These are phyloP conservation scores for Mesitornis unicolor DNA, from an alignment of 2,113 vertebrate species.

Conservation along the genomic window DNA sequence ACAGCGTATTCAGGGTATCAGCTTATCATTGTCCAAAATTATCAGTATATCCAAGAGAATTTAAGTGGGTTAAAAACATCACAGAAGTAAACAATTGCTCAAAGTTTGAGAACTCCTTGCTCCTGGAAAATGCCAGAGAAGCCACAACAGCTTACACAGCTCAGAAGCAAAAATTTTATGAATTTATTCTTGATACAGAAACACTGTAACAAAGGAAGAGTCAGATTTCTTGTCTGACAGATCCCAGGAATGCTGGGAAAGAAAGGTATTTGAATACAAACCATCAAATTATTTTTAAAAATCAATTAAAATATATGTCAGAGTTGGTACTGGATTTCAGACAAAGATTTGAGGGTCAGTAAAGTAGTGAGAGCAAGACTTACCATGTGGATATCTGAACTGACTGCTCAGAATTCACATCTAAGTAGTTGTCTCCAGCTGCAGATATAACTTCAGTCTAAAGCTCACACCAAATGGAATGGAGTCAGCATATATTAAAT, in stretches of 20 bases:
- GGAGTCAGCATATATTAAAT: not conserved
- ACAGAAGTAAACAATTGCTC: not conserved
- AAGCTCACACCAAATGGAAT: not conserved
- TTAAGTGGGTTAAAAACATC: not conserved
- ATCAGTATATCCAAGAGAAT: not conserved
- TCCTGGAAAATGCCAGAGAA: slow-evolving; percentile 15
- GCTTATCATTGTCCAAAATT: not conserved
- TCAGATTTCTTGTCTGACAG: not conserved
- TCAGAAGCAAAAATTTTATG: not conserved
- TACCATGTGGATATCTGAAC: not conserved
- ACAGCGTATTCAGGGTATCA: not conserved
- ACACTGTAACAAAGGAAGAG: not conserved
- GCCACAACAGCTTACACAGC: not conserved
- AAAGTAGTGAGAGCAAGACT: not conserved
- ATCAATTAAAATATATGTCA: not conserved
- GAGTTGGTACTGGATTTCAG: not conserved
- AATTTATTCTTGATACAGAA: not conserved
- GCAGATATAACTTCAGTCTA: not conserved
- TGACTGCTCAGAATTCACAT: rapidly evolving
- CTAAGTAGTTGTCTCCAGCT: not conserved
- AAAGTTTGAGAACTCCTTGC: not conserved
- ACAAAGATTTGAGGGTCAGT: not conserved
- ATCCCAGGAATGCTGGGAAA: not conserved
- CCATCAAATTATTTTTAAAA: not conserved
- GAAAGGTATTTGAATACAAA: not conserved